A percentile compares a stretch with the other conserved stretches of the same genome.
phyloP scores from a whole-genome alignment of 2,113 vertebrate species.

The Tachysurus vachellii region DNA sequence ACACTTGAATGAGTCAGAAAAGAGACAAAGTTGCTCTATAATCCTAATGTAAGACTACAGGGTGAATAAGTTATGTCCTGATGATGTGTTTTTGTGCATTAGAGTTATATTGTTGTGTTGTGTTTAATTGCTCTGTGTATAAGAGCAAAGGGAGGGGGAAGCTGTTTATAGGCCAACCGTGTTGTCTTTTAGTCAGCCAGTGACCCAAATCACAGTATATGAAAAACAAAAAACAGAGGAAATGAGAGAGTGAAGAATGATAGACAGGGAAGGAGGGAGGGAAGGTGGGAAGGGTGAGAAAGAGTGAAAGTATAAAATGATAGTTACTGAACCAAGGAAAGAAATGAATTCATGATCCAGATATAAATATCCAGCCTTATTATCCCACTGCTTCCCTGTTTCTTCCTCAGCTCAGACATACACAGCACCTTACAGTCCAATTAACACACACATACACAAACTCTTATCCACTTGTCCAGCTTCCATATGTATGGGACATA shows the following conservation, averaged over 20 bases:
- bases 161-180: constrained; percentile 70
- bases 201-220: constrained; percentile 76
- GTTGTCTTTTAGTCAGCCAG: constrained; percentile 71
- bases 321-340: constrained; percentile 56
- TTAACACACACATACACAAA: constrained; percentile 10
- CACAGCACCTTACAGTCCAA: background rate
- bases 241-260: constrained; percentile 54
- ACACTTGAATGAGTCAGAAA: constrained; percentile 5
- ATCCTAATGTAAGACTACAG: constrained; percentile 9
- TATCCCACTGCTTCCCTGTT: constrained; percentile 50
- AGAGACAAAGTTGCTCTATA: background rate
- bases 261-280: constrained; percentile 5
- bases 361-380: constrained; percentile 68
- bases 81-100: constrained; percentile 30
- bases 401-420: constrained; percentile 52
- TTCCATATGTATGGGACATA: background rate
- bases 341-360: constrained; percentile 59
- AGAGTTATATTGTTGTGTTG: constrained; percentile 25
- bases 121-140: constrained; percentile 18
- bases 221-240: constrained; percentile 30
- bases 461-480: background rate
- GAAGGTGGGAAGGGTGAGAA: background rate
- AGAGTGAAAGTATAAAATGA: constrained; percentile 41
- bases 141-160: constrained; percentile 36
- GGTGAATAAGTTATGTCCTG: constrained; percentile 21